Evolutionary conservation across 2,797 vertebrate species (phyloP).

Genomic region (Halcyon leucocephala): DNA sequence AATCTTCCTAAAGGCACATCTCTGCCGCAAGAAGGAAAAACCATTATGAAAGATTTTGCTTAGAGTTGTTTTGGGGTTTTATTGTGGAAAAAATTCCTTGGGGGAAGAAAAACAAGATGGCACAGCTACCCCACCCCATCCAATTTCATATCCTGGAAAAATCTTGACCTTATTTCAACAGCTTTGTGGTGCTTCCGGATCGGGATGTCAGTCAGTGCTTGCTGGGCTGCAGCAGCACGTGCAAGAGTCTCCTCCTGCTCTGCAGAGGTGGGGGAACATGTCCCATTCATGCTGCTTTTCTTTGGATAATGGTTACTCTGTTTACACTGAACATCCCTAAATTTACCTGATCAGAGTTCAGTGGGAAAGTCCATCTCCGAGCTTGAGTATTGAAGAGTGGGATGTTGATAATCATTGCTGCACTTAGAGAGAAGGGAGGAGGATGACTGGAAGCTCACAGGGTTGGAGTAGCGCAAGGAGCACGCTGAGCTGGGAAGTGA

Average conservation of each 20-base stretch:
- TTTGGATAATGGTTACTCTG: too few relatives aligned
- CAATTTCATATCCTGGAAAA: neutral
- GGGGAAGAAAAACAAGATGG: neutral
- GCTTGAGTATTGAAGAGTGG: rapidly evolving
- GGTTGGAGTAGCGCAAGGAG: neutral
- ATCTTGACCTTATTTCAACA: neutral
- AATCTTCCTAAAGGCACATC: neutral
- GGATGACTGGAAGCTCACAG: neutral
- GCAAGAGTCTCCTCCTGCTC: neutral
- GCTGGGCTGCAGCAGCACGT: neutral
- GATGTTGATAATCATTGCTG: rapidly evolving
- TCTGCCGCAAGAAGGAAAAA: neutral
- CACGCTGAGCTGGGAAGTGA: neutral
- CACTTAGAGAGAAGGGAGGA: neutral
- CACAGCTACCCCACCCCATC: too few relatives aligned
- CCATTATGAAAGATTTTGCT: neutral
- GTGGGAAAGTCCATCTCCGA: neutral
- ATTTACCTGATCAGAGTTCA: neutral
- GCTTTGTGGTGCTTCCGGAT: too few relatives aligned
- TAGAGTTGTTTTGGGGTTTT: neutral
- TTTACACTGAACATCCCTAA: neutral
- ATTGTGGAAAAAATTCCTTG: neutral
- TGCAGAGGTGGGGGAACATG: rapidly evolving
- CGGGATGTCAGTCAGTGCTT: neutral
- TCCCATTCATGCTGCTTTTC: neutral